Evolutionary conservation across 2,888 invertebrate genomes (phyloP), one percentile per base, ranked within the genome.

Genomic region (Dicyrtomina minuta): DNA sequence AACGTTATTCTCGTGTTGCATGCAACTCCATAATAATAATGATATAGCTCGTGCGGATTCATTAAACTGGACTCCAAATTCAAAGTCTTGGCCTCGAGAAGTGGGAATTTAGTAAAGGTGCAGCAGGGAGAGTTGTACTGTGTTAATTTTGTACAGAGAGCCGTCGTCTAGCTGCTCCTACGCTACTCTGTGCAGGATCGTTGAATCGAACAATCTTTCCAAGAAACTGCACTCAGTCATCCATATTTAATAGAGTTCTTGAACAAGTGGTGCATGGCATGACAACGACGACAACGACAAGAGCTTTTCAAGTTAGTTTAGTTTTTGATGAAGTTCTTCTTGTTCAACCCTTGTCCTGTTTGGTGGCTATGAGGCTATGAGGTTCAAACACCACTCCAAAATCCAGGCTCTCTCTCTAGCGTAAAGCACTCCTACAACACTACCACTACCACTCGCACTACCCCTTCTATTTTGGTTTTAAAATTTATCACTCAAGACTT

Each of bases 211-310:
- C 12, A 20, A 39, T 41, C n/a, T 41, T 46, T 15, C 12, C 4
- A 5, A 10, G 33, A 46, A 46, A 39, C 26, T 62, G 27, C 61
- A 61, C 26, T 22, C 41, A 17, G 58, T 59, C 67, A 41, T 59
- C 49, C 27, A 66, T 66, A 62, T 65, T 65, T 55, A 41, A 65
- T 24, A 65, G 65, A 55, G 51, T 55, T 22, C 27, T 27, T 55
- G 55, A 66, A 44, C 55, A 66, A 58, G 65, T 65, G 65, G 53
- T 53, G 53, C 53, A 65, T 24, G 53, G 53, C 65, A 55, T 65
- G 65, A 55, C 65, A 65, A 65, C n/a, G n/a, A n/a, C n/a, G n/a
- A n/a, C n/a, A n/a, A n/a, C 65, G 39, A 24, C 65, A 65, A 65
- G 65, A 65, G 41, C 41, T 41, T n/a, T 53, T 65, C 49, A 51